Percentiles rank a stretch among this genome's conserved stretches.
Evolutionary conservation across 1,140 invertebrate genomes (phyloP).

Genomic region (Aphelinus atriplicis): DNA sequence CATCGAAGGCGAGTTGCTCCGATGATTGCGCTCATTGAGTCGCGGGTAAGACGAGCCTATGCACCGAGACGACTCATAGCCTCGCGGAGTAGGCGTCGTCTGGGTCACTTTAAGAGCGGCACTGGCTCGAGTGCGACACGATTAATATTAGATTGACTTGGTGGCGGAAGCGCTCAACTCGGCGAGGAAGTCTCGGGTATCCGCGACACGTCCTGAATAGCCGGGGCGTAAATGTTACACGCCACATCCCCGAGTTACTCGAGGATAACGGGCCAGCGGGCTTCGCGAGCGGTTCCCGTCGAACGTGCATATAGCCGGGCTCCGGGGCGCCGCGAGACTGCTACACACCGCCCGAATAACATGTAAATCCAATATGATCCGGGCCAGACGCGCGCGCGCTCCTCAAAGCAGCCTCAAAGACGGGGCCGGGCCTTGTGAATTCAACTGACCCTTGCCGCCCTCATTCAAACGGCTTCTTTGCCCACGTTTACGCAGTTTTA

Average conservation of each 20-base stretch:
- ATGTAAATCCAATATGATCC: constrained; percentile 52
- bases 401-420: constrained; percentile 47
- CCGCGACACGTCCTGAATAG: background rate
- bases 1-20: too few species aligned
- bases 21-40: too few species aligned
- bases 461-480: too few species aligned
- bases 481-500: too few species aligned
- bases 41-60: too few species aligned
- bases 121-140: background rate
- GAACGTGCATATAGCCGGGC: background rate
- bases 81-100: too few species aligned
- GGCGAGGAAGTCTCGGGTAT: background rate
- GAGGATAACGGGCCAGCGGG: too few species aligned
- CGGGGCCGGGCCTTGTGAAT: constrained; percentile 14
- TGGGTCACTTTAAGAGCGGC: background rate
- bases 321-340: background rate
- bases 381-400: background rate
- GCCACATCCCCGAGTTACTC: too few species aligned
- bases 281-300: too few species aligned
- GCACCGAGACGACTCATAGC: too few species aligned
- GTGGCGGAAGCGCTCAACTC: background rate
- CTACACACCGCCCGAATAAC: constrained; percentile 47
- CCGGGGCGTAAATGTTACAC: constrained; percentile 1
- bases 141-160: constrained; percentile 17
- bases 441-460: constrained; percentile 2